These are phyloP conservation scores for Acanthaster planci DNA, from an alignment of 35 echinoderm and acorn worm species.

Conservation along the genomic window DNA sequence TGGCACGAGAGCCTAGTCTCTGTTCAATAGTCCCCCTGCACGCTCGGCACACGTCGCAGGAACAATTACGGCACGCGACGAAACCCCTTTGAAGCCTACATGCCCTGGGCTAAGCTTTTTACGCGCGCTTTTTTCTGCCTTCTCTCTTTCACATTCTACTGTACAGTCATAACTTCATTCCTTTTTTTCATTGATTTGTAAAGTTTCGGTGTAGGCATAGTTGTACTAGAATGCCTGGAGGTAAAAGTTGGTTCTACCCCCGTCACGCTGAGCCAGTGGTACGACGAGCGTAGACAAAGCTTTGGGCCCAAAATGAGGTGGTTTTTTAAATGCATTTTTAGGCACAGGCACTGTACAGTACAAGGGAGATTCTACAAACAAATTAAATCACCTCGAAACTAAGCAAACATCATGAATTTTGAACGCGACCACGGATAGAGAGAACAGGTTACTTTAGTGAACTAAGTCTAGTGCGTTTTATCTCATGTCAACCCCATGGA, in stretches of 20 bases:
- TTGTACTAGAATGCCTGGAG: no score
- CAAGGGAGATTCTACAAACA: background rate
- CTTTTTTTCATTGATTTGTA: background rate
- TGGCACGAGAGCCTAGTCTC: background rate
- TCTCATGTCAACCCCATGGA: no score
- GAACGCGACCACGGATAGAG: no score
- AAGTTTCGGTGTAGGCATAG: background rate
- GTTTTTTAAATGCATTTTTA: background rate
- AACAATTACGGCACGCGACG: constrained; percentile 1
- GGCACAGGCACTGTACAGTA: background rate
- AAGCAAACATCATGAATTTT: no score
- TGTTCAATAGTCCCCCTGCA: constrained; percentile 6
- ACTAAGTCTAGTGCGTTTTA: no score
- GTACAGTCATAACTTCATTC: background rate
- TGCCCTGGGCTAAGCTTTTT: background rate
- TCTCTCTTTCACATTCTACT: background rate
- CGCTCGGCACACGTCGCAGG: background rate
- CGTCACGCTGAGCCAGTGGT: background rate
- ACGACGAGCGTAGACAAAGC: background rate
- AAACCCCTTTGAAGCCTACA: constrained; percentile 6
- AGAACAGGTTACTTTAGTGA: no score
- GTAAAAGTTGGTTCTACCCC: no score
- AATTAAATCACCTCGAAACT: no score
- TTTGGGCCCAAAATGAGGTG: background rate
- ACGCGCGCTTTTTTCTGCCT: background rate